Percentiles rank a stretch among this genome's conserved stretches.
Conservation (phyloP, 2,113 vertebrate genomes). For the Amphiprion ocellaris region DNA sequence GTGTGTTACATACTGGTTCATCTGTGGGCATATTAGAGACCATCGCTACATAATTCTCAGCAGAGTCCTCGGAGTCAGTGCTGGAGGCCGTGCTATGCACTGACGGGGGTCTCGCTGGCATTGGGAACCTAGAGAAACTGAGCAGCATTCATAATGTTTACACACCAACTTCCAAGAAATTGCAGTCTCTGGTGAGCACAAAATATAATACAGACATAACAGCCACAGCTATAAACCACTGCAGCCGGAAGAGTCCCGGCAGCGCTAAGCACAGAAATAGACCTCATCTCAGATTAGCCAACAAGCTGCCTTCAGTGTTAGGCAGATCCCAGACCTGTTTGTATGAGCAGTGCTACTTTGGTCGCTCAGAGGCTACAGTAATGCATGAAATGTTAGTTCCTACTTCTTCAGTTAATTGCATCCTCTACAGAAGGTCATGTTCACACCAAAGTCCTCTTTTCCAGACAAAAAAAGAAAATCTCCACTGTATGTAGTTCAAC, state of each 20-base stretch:
- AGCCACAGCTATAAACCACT: conserved; percentile 46
- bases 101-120: conserved; percentile 93
- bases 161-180: conserved; percentile 72
- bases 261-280: conserved; percentile 49
- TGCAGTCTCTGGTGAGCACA: conserved; percentile 58
- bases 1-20: conserved; percentile 93
- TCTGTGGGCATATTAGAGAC: conserved; percentile 92
- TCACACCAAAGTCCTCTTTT: conserved; percentile 45
- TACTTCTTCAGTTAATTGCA: conserved; percentile 49
- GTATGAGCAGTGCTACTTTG: conserved; percentile 46
- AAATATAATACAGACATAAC: conserved; percentile 55
- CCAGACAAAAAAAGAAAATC: neutral
- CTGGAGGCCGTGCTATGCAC: conserved; percentile 98
- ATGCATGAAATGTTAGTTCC: conserved; percentile 81
- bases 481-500: conserved; percentile 11
- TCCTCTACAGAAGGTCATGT: conserved; percentile 59
- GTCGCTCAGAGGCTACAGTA: conserved; percentile 71
- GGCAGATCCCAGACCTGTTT: conserved; percentile 42
- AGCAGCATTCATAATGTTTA: conserved; percentile 86
- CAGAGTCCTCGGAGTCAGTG: conserved; percentile 97
- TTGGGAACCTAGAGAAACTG: conserved; percentile 95
- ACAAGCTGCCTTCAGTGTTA: conserved; percentile 37
- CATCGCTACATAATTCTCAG: conserved; percentile 98
- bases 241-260: conserved; percentile 49
- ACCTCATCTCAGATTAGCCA: conserved; percentile 49